Conservation (phyloP, 2,888 invertebrate genomes). For the Alloplasta piceator region DNA sequence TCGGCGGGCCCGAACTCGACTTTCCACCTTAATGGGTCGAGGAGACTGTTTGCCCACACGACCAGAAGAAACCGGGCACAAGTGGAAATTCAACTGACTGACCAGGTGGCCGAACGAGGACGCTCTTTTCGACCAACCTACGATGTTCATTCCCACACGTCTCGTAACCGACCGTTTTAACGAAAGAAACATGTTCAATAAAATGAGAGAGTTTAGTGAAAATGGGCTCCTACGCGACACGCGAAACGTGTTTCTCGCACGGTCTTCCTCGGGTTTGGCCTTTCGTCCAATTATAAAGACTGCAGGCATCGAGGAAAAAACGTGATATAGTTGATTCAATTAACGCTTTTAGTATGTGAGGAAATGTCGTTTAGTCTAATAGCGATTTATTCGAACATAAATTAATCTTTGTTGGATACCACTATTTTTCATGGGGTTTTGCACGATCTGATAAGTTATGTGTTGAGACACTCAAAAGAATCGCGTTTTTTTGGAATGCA, state of each 20-base stretch:
- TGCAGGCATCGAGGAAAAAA: too few relatives aligned
- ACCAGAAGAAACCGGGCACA: constrained; percentile 35
- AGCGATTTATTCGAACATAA: not conserved
- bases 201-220: constrained; percentile 15
- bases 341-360: too few relatives aligned
- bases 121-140: not conserved
- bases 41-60: constrained; percentile 28
- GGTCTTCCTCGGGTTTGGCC: not conserved
- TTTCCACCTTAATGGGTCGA: constrained; percentile 55
- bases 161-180: not conserved
- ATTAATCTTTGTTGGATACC: not conserved
- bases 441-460: too few relatives aligned
- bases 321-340: too few relatives aligned
- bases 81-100: constrained; percentile 45
- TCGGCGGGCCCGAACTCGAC: constrained; percentile 13
- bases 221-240: not conserved
- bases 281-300: not conserved
- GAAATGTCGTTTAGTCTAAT: too few relatives aligned
- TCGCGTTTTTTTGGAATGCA: too few relatives aligned
- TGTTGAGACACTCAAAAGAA: too few relatives aligned
- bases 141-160: constrained; percentile 7
- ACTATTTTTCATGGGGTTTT: too few relatives aligned
- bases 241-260: not conserved
- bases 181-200: constrained; percentile 6
- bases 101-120: constrained; percentile 45